A percentile compares a stretch with the other conserved stretches of the same genome.
These are phyloP conservation scores for Argyresthia albistria DNA, from an alignment of 2,888 invertebrate genomes.

Conservation along the genomic window DNA sequence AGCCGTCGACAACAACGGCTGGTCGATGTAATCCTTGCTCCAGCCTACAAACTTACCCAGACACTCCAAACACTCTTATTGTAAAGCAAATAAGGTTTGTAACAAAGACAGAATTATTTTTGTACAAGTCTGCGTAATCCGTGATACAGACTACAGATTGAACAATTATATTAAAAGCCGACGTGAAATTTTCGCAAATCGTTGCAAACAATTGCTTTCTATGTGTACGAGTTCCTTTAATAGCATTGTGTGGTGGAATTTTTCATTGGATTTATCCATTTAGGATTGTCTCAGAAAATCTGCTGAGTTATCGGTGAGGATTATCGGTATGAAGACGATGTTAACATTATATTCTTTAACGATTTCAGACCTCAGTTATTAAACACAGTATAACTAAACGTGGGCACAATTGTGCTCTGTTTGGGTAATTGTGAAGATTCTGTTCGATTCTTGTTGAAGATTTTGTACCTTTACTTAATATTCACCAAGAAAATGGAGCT, in stretches of 20 bases:
- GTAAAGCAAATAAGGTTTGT: too few relatives aligned
- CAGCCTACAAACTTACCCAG: neutral
- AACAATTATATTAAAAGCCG: constrained; percentile 68
- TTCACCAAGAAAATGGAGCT: too few relatives aligned
- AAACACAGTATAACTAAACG: too few relatives aligned
- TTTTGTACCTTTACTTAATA: too few relatives aligned
- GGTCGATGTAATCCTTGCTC: constrained; percentile 26
- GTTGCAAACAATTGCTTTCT: constrained; percentile 26
- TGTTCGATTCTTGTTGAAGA: too few relatives aligned
- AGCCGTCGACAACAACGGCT: constrained; percentile 23
- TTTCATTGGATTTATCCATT: constrained; percentile 3
- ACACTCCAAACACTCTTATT: neutral
- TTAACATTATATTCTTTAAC: too few relatives aligned
- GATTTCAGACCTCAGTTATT: too few relatives aligned
- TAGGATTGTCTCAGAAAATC: neutral
- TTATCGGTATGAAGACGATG: too few relatives aligned
- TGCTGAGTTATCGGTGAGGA: too few relatives aligned
- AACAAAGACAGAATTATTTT: neutral
- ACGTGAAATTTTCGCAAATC: constrained; percentile 58
- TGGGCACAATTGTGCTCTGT: too few relatives aligned
- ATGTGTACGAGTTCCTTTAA: too few relatives aligned
- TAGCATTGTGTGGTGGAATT: constrained; percentile 30
- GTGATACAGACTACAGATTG: constrained; percentile 45
- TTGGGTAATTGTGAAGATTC: too few relatives aligned
- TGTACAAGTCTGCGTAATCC: constrained; percentile 35